These are phyloP conservation scores for Alaudala cheleensis DNA, from an alignment of 2,113 vertebrate genomes.

Conservation along the genomic window DNA sequence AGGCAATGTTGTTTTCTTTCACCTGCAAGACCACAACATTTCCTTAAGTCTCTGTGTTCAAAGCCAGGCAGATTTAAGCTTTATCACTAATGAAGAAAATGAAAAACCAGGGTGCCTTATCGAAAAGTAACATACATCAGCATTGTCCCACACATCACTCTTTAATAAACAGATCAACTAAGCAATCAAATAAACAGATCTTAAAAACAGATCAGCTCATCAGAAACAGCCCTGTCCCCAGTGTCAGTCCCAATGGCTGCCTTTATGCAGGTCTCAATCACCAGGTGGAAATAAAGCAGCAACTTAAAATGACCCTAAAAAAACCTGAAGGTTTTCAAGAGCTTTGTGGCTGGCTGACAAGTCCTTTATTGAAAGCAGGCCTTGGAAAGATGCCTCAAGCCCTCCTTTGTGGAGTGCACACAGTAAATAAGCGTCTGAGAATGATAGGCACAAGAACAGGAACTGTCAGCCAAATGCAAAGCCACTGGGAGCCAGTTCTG, in stretches of 20 bases:
- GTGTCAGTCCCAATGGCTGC: background rate
- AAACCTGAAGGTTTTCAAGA: background rate
- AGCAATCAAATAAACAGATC: background rate
- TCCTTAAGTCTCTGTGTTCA: background rate
- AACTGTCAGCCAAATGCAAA: constrained; percentile 10
- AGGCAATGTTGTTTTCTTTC: constrained; percentile 86
- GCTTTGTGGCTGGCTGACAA: constrained; percentile 28
- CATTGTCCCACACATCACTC: background rate
- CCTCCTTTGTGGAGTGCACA: background rate
- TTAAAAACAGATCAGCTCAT: background rate
- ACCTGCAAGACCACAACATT: constrained; percentile 77
- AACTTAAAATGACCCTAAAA: constrained; percentile 9
- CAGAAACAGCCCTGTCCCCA: background rate
- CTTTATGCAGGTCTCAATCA: background rate
- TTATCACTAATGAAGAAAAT: background rate
- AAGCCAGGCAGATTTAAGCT: background rate
- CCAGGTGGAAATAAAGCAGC: constrained; percentile 4
- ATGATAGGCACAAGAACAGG: background rate
- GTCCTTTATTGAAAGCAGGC: constrained; percentile 43
- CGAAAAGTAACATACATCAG: background rate
- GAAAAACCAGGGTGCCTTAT: background rate
- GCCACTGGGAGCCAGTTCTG: background rate
- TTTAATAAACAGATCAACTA: background rate
- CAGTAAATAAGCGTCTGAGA: constrained; percentile 1
- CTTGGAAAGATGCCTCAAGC: constrained; percentile 24